Percentiles rank a stretch among this genome's conserved stretches.
Evolutionary conservation across 2,113 vertebrate genomes (phyloP).

Genomic region (Litocranius walleri): DNA sequence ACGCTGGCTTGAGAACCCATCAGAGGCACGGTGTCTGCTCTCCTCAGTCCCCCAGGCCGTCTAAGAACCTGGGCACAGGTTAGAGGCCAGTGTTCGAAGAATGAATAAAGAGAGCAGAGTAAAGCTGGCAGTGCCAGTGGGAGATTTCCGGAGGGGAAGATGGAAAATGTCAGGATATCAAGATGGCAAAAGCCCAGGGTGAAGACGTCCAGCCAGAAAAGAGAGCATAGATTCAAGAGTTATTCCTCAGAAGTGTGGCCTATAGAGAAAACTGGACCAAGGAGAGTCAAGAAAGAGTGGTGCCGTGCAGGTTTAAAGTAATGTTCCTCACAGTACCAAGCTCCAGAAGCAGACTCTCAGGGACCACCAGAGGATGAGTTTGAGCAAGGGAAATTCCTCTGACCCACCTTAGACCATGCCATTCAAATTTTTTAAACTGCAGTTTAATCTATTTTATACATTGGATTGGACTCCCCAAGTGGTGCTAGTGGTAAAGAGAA

Average conservation of each 20-base stretch:
- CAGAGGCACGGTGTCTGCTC: background rate
- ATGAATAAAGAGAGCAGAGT: background rate
- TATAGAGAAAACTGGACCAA: background rate
- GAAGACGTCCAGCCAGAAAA: background rate
- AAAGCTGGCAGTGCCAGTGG: background rate
- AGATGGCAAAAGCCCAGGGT: background rate
- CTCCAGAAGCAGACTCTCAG: background rate
- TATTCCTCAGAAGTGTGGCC: background rate
- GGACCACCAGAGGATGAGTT: background rate
- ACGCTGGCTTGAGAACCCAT: background rate
- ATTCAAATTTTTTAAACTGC: background rate
- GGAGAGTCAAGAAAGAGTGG: background rate
- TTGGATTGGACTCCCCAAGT: background rate
- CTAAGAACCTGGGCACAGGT: background rate
- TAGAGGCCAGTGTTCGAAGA: background rate
- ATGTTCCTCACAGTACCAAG: background rate
- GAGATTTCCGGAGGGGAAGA: slow-evolving; percentile 27
- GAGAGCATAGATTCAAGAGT: background rate
- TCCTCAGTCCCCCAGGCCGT: background rate
- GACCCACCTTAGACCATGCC: background rate
- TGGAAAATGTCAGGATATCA: slow-evolving; percentile 34
- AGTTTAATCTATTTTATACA: background rate
- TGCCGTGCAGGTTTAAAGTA: background rate
- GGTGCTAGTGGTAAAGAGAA: background rate
- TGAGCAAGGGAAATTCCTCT: background rate